Conservation (phyloP, 92 coral and sea anemone species). For the Parazoanthus darwini region DNA sequence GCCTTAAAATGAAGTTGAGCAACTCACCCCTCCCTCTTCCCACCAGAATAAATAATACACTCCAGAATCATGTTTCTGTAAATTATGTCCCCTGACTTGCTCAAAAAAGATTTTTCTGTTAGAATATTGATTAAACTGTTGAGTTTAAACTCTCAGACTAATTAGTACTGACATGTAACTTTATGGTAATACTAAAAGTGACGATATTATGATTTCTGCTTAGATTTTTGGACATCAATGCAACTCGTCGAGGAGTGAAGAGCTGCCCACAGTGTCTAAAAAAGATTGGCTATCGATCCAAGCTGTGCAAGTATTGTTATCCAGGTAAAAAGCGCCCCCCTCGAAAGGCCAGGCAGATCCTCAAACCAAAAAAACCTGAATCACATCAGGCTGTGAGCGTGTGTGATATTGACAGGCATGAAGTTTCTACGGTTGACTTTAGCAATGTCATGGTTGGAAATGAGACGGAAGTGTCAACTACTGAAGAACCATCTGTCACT, state of each 20-base stretch:
- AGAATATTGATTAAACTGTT: too few species aligned
- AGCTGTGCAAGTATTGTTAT: slow-evolving; percentile 89
- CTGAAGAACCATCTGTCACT: slow-evolving; percentile 30
- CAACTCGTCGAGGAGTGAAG: slow-evolving; percentile 94
- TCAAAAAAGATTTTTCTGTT: too few species aligned
- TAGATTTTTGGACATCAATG: slow-evolving; percentile 75
- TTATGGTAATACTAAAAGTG: not conserved
- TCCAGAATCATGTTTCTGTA: too few species aligned
- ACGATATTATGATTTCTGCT: not conserved
- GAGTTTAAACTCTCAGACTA: too few species aligned
- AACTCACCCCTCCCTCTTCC: too few species aligned
- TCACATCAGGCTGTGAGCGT: not conserved
- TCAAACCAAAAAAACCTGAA: slow-evolving; percentile 35
- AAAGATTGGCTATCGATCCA: slow-evolving; percentile 92
- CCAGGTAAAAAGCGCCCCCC: slow-evolving; percentile 55
- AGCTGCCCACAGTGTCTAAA: slow-evolving; percentile 84
- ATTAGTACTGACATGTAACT: too few species aligned
- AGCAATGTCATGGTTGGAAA: slow-evolving; percentile 53
- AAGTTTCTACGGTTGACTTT: slow-evolving; percentile 27
- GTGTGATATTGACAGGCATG: slow-evolving; percentile 19
- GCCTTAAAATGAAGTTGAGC: too few species aligned
- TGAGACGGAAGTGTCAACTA: slow-evolving; percentile 68
- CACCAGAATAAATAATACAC: too few species aligned
- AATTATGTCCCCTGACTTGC: too few species aligned
- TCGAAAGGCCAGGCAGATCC: slow-evolving; percentile 41